These are phyloP conservation scores for Tautogolabrus adspersus DNA, from an alignment of 2,113 vertebrate genomes.

Conservation along the genomic window DNA sequence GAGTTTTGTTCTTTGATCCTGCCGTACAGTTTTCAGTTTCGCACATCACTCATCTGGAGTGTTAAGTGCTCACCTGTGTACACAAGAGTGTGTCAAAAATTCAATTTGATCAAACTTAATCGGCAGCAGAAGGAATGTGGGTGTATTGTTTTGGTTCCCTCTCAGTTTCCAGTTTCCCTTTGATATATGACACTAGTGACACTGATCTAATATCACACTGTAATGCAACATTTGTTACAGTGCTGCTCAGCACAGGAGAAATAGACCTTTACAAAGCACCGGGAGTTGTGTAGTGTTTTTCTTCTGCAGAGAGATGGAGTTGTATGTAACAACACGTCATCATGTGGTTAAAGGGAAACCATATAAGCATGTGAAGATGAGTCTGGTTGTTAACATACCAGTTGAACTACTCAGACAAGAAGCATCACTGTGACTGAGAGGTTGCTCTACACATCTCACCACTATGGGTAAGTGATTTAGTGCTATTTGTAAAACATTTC, in stretches of 20 bases:
- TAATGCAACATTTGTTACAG: not conserved
- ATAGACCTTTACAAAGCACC: not conserved
- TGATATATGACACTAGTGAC: not conserved
- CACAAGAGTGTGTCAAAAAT: constrained; percentile 32
- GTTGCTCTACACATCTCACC: not conserved
- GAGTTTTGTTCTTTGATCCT: constrained; percentile 10
- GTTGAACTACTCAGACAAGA: constrained; percentile 5
- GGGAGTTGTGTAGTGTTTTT: not conserved
- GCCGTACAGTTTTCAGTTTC: constrained; percentile 56
- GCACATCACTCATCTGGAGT: constrained; percentile 35
- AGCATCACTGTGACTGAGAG: not conserved
- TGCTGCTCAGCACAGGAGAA: not conserved
- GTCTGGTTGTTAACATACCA: not conserved
- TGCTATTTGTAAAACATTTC: not conserved
- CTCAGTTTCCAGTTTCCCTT: not conserved
- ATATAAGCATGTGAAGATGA: constrained; percentile 65
- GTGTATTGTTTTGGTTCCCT: constrained; percentile 41
- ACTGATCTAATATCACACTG: not conserved
- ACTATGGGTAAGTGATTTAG: constrained; percentile 38
- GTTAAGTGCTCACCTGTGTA: constrained; percentile 52
- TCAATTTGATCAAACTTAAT: constrained; percentile 31
- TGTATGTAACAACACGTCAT: constrained; percentile 46
- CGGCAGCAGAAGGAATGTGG: constrained; percentile 38
- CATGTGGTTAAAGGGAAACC: constrained; percentile 59
- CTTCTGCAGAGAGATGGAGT: not conserved